Percentiles rank a stretch among this genome's conserved stretches.
Evolutionary conservation across 1,140 invertebrate genomes (phyloP).

Genomic region (Drosophila subpulchrella): DNA sequence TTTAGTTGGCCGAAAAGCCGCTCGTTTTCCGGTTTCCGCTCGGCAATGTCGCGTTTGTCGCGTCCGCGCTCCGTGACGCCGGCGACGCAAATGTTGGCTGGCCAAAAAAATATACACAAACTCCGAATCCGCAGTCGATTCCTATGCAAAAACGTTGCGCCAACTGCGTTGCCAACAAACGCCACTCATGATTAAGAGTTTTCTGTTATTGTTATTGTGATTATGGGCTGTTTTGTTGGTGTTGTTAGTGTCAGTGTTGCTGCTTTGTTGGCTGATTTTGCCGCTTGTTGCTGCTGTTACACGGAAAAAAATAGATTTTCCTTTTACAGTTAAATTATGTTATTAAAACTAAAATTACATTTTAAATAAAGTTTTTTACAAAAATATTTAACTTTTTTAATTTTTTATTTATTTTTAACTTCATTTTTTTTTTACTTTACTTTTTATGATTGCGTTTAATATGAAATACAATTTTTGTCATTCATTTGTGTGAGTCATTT

Average conservation of each 20-base stretch:
- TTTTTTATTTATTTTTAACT: too few relatives aligned
- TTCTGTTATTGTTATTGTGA: constrained; percentile 47
- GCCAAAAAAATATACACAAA: constrained; percentile 54
- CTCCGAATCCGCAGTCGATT: constrained; percentile 20
- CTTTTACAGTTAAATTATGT: too few relatives aligned
- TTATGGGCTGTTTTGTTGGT: constrained; percentile 36
- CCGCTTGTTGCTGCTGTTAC: constrained; percentile 1
- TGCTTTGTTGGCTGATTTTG: constrained; percentile 11
- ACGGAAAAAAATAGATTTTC: neutral
- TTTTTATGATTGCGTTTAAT: too few relatives aligned
- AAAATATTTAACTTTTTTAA: too few relatives aligned
- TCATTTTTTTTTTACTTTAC: too few relatives aligned
- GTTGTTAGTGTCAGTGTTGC: constrained; percentile 8
- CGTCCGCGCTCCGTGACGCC: constrained; percentile 72
- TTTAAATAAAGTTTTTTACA: too few relatives aligned
- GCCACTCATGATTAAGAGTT: constrained; percentile 53
- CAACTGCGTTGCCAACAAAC: constrained; percentile 32
- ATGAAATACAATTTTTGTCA: too few relatives aligned
- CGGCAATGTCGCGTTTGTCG: constrained; percentile 41
- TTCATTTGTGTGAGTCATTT: too few relatives aligned
- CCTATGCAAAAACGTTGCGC: constrained; percentile 47
- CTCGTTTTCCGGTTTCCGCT: constrained; percentile 63
- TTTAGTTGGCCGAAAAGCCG: constrained; percentile 4
- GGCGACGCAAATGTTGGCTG: constrained; percentile 74
- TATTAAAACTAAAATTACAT: too few relatives aligned